phyloP scores from a whole-genome alignment of 1,140 invertebrate species.

The Drosophila bocqueti region DNA sequence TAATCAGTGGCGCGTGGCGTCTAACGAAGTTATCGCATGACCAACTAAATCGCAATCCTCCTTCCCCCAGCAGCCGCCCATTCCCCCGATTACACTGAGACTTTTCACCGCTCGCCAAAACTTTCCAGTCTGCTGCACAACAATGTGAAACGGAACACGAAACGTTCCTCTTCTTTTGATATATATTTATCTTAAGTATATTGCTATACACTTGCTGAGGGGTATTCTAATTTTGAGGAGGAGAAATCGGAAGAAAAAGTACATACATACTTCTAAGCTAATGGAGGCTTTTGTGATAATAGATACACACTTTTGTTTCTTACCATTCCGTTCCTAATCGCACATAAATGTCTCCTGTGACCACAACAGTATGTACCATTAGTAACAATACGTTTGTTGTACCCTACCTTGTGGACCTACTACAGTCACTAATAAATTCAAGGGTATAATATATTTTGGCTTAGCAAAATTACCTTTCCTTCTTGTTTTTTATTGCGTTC shows the following conservation, averaged over 20 bases:
- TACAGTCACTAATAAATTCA: background rate
- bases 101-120: constrained; percentile 55
- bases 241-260: background rate
- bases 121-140: constrained; percentile 75
- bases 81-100: constrained; percentile 20
- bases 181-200: constrained; percentile 17
- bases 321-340: background rate
- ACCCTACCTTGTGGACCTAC: background rate
- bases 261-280: background rate
- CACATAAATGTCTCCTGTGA: background rate
- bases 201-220: constrained; percentile 1
- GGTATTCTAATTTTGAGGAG: background rate
- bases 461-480: background rate
- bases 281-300: background rate
- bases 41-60: constrained; percentile 41
- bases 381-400: background rate
- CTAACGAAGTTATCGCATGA: constrained; percentile 67
- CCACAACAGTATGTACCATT: too few species aligned
- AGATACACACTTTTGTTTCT: background rate
- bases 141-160: constrained; percentile 62
- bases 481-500: constrained; percentile 27
- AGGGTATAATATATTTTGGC: background rate
- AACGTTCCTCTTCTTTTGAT: constrained; percentile 38
- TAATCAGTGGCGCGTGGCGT: constrained; percentile 55
- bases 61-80: background rate